Evolutionary conservation across 2,113 vertebrate genomes (phyloP), one percentile per base, ranked within the genome.

Genomic region (Oenanthe oenanthe): DNA sequence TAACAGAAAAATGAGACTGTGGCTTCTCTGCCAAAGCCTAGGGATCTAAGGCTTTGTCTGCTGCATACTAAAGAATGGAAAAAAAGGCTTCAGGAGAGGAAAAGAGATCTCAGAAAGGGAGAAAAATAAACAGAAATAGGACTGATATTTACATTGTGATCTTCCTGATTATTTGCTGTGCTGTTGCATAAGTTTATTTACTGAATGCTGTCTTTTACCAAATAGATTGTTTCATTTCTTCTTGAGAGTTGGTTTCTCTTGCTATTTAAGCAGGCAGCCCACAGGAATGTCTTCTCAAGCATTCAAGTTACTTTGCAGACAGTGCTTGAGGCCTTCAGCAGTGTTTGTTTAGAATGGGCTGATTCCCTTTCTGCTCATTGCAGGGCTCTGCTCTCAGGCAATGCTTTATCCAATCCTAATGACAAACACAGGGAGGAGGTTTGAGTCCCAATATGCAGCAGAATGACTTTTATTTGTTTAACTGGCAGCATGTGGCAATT

Each of bases 1-100:
- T 88, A 91, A 86, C 31, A 73, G 94, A 92, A 93, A 95, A 95
- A 94, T 56, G 79, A 92, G 91, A 40, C 47, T 58, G 5, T 50
- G 68, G 29, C 48, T 94, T 83, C 63, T 71, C 60, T 80, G 32
- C 70, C 67, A 66, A 75, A 89, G 95, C 91, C 79, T 80, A 38
- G 47, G 72, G 91, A 88, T 93, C 62, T 70, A 72, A 80, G 75
- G 72, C 71, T 89, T 88, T 86, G 85, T 61, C 67, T 85, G 58
- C 18, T 93, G 91, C 75, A 83, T 90, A 74, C 85, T 88, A 80
- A 96, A 66, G 71, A 90, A 73, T 16, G 47, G 58, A 17, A 54
- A 73, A 84, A 85, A 83, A 85, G 32, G 79, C 72, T 93, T 82
- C 38, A 65, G 85, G 68, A 83, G 47, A 83, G 47, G 66, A 83